These are phyloP conservation scores for Lepidochitona cinerea DNA, from an alignment of 2,888 invertebrate genomes.

Conservation along the genomic window DNA sequence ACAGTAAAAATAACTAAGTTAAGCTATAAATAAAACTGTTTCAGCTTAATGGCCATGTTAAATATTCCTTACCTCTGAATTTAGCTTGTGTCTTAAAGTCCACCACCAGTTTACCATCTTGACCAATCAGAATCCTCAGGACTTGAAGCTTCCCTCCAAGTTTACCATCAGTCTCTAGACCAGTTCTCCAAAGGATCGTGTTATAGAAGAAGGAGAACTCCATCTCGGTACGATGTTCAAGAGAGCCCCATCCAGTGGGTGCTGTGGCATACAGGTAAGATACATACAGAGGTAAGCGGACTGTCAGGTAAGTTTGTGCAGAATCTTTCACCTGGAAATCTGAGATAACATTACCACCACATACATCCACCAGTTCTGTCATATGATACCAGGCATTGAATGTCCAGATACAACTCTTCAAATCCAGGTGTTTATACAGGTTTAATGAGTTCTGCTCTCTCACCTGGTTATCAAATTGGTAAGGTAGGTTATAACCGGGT, in stretches of 20 bases:
- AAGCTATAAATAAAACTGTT: too few species aligned
- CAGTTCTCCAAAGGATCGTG: constrained; percentile 68
- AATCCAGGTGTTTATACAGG: constrained; percentile 70
- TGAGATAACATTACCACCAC: constrained; percentile 70
- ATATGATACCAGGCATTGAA: constrained; percentile 72
- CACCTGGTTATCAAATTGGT: constrained; percentile 57
- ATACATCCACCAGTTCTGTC: constrained; percentile 70
- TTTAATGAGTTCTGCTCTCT: constrained; percentile 55
- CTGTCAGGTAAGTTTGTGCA: constrained; percentile 67
- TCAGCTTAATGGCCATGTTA: too few species aligned
- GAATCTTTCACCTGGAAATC: constrained; percentile 64
- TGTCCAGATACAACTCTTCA: constrained; percentile 70
- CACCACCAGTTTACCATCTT: constrained; percentile 68
- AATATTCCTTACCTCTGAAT: constrained; percentile 66
- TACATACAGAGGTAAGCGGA: constrained; percentile 70
- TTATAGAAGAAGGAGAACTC: constrained; percentile 71
- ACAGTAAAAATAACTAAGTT: too few species aligned
- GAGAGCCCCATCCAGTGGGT: constrained; percentile 70
- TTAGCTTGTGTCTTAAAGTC: constrained; percentile 71
- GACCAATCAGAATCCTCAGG: constrained; percentile 62
- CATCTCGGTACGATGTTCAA: constrained; percentile 71
- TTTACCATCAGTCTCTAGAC: constrained; percentile 62
- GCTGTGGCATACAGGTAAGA: constrained; percentile 69
- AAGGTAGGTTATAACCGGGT: constrained; percentile 50
- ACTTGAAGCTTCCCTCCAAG: constrained; percentile 60